Base-by-base conservation (phyloP, 2,797 vertebrate species). In the Scarus forsteni region DNA sequence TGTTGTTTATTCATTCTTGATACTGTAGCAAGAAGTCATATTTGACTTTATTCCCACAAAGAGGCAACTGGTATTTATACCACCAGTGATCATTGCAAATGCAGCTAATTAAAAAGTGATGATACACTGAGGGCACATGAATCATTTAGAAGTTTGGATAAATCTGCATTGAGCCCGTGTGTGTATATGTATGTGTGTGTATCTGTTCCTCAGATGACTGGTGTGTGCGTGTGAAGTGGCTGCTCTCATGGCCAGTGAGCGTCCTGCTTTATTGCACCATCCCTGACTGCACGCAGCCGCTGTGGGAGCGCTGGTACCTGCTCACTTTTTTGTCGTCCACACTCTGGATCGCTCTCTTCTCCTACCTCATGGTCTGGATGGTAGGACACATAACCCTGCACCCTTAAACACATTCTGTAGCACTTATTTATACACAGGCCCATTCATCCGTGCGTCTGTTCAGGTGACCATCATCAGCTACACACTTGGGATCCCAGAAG, bases 311-410 rank as follows among this genome's bases (percentile, higher is more conserved):
- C 85, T 96, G 94, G 91, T 96, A 94, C 86, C 93, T 95, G 71
- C 78, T 93, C 76, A 95, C 94, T 66, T 96, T 96, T 73, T 81
- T 92, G 70, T 73, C 83, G 62, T 94, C 95, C 82, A 95, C 94
- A 0, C 92, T 95, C 54, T 96, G 95, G 95, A 95, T 95, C 40
- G 94, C 94, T 48, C 58, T 95, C 70, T 95, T 95, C 88, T 96
- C 95, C 90, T 96, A 96, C 93, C 90, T 96, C 92, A 96, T 95
- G 95, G 95, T 96, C 89, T 96, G 95, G 95, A 96, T 96, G 95
- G 95, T 96, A 91, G 0, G 93, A 58, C 36, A 52, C 40, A 52
- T 39, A 12, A 57, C 44, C 16, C 2, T 10, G 35, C 34, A 54
- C 35, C n/a, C 14, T 36, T 36, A 42, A 0, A 19, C 5, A 44